Conservation (phyloP, 2,888 invertebrate genomes). For the Cataglyphis albicans region DNA sequence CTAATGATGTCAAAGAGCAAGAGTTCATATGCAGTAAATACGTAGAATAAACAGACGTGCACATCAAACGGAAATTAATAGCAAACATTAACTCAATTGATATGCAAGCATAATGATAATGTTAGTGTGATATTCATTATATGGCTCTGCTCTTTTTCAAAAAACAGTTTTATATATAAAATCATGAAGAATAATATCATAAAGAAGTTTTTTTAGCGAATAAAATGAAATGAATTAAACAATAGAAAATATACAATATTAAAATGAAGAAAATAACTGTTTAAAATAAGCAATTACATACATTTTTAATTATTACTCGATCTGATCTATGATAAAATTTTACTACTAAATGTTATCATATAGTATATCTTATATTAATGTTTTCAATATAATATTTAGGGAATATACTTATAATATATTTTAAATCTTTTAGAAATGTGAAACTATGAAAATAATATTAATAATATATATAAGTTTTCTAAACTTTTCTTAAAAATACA, state of each 20-base stretch:
- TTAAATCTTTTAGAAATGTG: background rate
- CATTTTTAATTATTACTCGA: background rate
- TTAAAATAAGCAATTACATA: background rate
- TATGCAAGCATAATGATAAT: background rate
- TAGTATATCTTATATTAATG: background rate
- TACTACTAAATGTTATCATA: background rate
- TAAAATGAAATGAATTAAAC: background rate
- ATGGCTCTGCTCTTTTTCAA: background rate
- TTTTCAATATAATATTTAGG: background rate
- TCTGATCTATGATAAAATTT: background rate
- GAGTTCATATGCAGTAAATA: constrained; percentile 1
- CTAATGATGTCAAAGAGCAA: constrained; percentile 22
- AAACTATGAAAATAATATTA: background rate
- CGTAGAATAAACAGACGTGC: background rate
- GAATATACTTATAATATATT: constrained; percentile 5
- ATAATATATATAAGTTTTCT: background rate
- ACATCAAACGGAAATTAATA: constrained; percentile 15
- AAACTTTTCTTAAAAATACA: background rate
- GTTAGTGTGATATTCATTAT: background rate
- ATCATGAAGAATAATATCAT: background rate
- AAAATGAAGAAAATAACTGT: background rate
- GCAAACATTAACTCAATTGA: constrained; percentile 4
- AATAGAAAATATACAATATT: background rate
- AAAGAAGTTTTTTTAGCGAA: background rate
- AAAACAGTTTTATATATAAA: background rate